A percentile compares a stretch with the other conserved stretches of the same genome.
Conservation (phyloP, 2,113 vertebrate genomes). For the Leucopsar rothschildi region DNA sequence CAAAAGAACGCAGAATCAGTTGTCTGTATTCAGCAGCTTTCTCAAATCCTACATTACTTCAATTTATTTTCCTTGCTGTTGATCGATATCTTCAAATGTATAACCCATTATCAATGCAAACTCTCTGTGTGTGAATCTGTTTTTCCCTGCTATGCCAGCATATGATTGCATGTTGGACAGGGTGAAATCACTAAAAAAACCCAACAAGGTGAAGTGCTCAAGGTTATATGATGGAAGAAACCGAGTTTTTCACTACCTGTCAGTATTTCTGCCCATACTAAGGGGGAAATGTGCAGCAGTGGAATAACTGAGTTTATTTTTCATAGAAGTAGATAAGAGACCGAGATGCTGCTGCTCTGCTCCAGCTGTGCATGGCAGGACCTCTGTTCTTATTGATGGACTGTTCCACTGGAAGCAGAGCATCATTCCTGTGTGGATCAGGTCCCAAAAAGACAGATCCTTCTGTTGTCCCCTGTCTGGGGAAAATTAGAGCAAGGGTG, state of each 20-base stretch:
- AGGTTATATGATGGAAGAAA: neutral
- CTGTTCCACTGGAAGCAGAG: neutral
- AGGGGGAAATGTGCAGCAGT: neutral
- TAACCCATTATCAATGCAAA: slow-evolving; percentile 41
- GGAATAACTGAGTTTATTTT: neutral
- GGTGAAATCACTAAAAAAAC: slow-evolving; percentile 14
- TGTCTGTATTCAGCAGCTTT: slow-evolving; percentile 45
- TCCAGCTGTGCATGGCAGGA: neutral
- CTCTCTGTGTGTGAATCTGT: neutral
- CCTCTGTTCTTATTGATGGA: neutral
- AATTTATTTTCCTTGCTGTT: slow-evolving; percentile 35
- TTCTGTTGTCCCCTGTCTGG: neutral
- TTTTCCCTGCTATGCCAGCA: slow-evolving; percentile 11
- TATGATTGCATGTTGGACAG: slow-evolving; percentile 35
- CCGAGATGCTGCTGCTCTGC: neutral
- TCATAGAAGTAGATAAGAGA: neutral
- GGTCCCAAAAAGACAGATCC: neutral
- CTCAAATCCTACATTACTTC: slow-evolving; percentile 32
- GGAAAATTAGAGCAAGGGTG: neutral
- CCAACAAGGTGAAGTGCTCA: neutral
- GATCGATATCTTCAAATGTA: slow-evolving; percentile 46
- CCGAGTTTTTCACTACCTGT: neutral
- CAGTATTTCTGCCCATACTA: neutral
- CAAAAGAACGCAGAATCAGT: slow-evolving; percentile 7
- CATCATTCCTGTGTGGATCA: neutral